phyloP scores from a whole-genome alignment of 2,113 vertebrate species.

The Pseudonaja textilis region DNA sequence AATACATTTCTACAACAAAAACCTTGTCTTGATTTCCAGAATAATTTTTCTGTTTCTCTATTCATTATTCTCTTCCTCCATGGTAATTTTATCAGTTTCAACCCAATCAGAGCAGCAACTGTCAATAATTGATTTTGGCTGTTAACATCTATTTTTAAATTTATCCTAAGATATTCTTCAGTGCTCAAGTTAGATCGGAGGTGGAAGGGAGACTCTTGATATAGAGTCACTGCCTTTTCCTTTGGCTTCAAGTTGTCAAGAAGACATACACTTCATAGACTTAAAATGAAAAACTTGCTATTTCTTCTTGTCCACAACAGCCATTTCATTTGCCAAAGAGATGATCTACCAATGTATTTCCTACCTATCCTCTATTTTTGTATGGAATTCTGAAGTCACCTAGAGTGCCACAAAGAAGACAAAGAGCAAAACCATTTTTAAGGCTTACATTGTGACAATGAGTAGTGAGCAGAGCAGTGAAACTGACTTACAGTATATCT shows the following conservation, averaged over 20 bases:
- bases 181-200: neutral
- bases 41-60: neutral
- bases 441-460: too few species aligned
- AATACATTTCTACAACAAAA: neutral
- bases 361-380: too few species aligned
- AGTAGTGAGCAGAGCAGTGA: too few species aligned
- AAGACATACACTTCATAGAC: neutral
- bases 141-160: neutral
- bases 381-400: too few species aligned
- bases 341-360: too few species aligned
- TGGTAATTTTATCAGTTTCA: neutral
- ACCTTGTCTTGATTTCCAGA: neutral
- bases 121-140: neutral
- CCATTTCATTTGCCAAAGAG: too few species aligned
- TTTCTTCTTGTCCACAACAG: neutral
- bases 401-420: too few species aligned
- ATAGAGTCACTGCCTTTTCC: neutral
- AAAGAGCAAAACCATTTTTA: too few species aligned
- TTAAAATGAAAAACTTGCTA: neutral
- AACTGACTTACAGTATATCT: too few species aligned
- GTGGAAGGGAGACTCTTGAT: too few species aligned
- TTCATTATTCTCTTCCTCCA: neutral
- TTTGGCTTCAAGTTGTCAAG: neutral
- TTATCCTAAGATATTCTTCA: neutral
- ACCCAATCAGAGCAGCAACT: neutral